Conservation (phyloP, 92 coral and sea anemone genomes). For the Porites cylindrica region DNA sequence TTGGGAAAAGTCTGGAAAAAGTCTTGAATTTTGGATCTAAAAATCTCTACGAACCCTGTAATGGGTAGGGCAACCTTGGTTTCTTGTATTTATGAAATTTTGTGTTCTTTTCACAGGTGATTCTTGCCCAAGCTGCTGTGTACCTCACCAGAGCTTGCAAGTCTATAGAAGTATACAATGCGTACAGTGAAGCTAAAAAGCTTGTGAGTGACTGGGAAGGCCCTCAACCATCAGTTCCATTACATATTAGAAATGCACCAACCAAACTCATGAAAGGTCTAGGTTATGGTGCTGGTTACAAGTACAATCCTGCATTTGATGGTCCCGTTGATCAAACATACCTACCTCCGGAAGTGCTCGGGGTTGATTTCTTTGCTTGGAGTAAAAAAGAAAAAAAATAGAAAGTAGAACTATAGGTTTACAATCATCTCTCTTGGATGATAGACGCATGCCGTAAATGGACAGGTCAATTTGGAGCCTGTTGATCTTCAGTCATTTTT, state of each 20-base stretch:
- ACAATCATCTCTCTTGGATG: neutral
- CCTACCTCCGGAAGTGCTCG: conserved; percentile 85
- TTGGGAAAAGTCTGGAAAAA: no score
- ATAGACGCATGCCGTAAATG: no score
- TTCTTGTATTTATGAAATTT: no score
- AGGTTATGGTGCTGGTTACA: conserved; percentile 95
- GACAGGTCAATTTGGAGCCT: no score
- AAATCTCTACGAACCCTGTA: no score
- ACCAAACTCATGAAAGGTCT: conserved; percentile 89
- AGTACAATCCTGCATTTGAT: conserved; percentile 90
- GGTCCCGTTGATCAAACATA: conserved; percentile 91
- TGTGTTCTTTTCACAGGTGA: conserved; percentile 66
- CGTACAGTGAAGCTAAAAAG: conserved; percentile 85
- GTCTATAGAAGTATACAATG: conserved; percentile 92
- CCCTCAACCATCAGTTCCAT: conserved; percentile 93
- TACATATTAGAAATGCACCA: conserved; percentile 97
- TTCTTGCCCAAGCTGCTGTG: conserved; percentile 92
- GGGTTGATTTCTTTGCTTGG: conserved; percentile 79
- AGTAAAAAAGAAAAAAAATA: neutral
- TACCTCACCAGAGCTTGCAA: conserved; percentile 96
- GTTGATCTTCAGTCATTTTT: no score
- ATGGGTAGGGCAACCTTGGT: no score
- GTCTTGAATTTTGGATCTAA: no score
- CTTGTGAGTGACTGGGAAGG: conserved; percentile 90
- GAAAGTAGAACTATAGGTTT: neutral